Evolutionary conservation across 2,888 invertebrate species (phyloP).

Genomic region (Euzophera pinguis): DNA sequence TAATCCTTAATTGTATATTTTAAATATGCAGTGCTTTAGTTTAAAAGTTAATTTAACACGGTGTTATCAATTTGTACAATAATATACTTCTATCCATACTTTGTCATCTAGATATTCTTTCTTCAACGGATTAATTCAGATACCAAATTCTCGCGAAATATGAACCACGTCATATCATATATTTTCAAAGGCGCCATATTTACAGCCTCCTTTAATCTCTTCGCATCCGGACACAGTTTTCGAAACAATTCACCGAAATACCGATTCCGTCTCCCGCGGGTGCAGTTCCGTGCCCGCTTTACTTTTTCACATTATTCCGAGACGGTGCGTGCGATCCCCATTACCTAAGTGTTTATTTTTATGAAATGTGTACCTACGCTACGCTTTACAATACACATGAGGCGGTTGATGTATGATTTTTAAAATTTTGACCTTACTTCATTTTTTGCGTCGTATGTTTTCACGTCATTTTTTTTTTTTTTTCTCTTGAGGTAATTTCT

Average conservation of each 20-base stretch:
- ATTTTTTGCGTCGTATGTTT: conserved; percentile 16
- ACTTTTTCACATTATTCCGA: conserved; percentile 64
- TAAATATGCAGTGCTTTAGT: too few species aligned
- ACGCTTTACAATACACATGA: conserved; percentile 49
- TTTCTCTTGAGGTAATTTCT: too few species aligned
- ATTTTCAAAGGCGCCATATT: not conserved
- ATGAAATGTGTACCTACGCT: conserved; percentile 52
- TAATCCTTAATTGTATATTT: too few species aligned
- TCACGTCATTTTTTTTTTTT: not conserved
- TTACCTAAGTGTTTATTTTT: conserved; percentile 72
- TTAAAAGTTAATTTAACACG: too few species aligned
- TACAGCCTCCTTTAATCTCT: conserved; percentile 3
- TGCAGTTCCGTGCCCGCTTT: conserved; percentile 65
- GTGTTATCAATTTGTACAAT: too few species aligned
- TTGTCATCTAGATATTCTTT: too few species aligned
- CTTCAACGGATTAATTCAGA: too few species aligned
- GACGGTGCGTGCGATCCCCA: conserved; percentile 53
- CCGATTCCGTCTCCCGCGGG: conserved; percentile 69
- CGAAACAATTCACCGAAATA: conserved; percentile 76
- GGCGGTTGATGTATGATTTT: conserved; percentile 43
- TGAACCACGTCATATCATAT: too few species aligned
- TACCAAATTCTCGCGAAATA: too few species aligned
- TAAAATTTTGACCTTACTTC: conserved; percentile 10
- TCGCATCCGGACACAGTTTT: conserved; percentile 45
- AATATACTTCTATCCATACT: too few species aligned